A percentile compares a stretch with the other conserved stretches of the same genome.
Conservation (phyloP, 2,888 invertebrate genomes). For the Gymnocheta viridis region DNA sequence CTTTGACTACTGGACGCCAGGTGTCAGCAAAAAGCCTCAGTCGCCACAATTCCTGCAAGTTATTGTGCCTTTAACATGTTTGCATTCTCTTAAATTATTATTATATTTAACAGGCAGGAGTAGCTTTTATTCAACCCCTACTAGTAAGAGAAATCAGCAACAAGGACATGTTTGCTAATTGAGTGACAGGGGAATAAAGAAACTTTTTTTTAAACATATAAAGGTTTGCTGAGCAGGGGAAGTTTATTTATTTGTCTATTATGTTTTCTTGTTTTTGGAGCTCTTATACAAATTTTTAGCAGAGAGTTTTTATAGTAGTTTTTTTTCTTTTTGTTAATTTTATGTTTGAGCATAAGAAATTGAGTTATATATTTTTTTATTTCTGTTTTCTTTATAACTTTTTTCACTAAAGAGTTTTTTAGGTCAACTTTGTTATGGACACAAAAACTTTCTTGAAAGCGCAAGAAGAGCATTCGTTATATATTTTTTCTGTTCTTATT, state of each 20-base stretch:
- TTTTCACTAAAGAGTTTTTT: conserved; percentile 37
- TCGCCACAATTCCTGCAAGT: too few species aligned
- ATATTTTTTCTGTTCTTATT: background rate
- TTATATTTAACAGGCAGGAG: background rate
- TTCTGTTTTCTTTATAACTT: background rate
- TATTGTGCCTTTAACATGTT: too few species aligned
- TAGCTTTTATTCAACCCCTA: background rate
- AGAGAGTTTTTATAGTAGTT: too few species aligned
- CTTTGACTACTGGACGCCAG: too few species aligned
- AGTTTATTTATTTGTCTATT: background rate
- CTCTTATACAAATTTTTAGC: conserved; percentile 7
- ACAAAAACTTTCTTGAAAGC: conserved; percentile 12
- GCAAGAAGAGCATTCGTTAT: background rate
- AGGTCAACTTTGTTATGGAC: conserved; percentile 48
- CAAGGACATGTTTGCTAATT: background rate
- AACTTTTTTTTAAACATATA: background rate
- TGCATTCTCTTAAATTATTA: background rate
- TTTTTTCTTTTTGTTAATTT: background rate
- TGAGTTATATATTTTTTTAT: background rate
- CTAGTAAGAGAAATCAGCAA: background rate
- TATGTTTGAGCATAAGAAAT: background rate
- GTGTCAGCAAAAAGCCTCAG: too few species aligned
- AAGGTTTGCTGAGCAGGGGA: too few species aligned
- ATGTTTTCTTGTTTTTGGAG: background rate
- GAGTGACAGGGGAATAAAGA: background rate